Conservation (phyloP, 2,888 invertebrate species). For the Physocephala rufipes region DNA sequence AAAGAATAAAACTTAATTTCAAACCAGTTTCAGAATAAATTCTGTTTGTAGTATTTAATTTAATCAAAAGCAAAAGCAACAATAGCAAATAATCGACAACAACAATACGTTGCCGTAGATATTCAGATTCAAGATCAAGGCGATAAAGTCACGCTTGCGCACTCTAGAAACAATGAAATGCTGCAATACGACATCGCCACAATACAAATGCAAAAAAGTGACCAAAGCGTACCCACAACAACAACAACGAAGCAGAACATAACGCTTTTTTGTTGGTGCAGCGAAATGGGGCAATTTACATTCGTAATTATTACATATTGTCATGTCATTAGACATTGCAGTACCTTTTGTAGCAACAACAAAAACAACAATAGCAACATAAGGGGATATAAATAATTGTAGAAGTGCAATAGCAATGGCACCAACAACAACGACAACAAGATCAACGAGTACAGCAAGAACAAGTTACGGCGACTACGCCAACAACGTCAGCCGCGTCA, state of each 20-base stretch:
- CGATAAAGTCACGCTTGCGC: constrained; percentile 24
- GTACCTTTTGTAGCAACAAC: background rate
- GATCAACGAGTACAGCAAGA: background rate
- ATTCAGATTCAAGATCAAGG: constrained; percentile 22
- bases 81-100: constrained; percentile 1
- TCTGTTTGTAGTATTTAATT: background rate
- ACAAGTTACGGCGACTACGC: background rate
- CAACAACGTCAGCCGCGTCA: background rate
- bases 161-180: constrained; percentile 1
- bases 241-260: constrained; percentile 2
- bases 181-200: constrained; percentile 16
- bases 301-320: constrained; percentile 34
- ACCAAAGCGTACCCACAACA: background rate
- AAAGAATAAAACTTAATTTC: background rate
- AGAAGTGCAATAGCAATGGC: background rate
- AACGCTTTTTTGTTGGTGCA: background rate
- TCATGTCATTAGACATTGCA: constrained; percentile 34
- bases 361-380: background rate
- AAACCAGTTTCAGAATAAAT: constrained; percentile 14
- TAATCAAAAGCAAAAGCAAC: background rate
- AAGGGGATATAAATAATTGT: too few species aligned
- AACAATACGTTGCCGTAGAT: background rate
- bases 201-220: background rate
- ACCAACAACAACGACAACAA: constrained; percentile 4
- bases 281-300: constrained; percentile 33